A percentile compares a stretch with the other conserved stretches of the same genome.
These are phyloP conservation scores for Cryptoprocta ferox DNA, from an alignment of 2,797 vertebrate genomes.

Conservation along the genomic window DNA sequence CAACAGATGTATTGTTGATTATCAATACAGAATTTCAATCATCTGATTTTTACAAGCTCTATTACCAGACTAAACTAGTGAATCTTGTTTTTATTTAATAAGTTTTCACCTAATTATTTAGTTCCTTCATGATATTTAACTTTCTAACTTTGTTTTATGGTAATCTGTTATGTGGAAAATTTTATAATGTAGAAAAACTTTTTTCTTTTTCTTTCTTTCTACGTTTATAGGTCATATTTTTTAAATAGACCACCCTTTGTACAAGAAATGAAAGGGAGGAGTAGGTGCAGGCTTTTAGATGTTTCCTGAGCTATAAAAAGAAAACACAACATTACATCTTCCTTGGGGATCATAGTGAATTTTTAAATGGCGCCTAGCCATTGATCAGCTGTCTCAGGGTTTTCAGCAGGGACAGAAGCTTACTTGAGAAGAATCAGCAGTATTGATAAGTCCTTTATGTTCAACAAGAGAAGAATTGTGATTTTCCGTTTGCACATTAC, in stretches of 20 bases:
- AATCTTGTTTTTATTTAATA: conserved; percentile 2
- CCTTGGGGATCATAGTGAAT: conserved; percentile 28
- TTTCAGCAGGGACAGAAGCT: conserved; percentile 52
- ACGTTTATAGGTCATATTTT: background rate
- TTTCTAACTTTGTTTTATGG: background rate
- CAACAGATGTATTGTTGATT: background rate
- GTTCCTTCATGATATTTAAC: background rate
- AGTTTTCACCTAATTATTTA: background rate
- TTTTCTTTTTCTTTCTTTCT: background rate
- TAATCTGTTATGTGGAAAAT: background rate
- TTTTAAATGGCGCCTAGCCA: conserved; percentile 60
- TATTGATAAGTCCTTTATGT: conserved; percentile 29
- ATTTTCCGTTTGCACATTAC: conserved; percentile 66
- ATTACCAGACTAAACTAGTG: background rate
- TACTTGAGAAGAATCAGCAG: conserved; percentile 49
- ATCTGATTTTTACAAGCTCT: background rate
- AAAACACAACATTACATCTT: conserved; percentile 43
- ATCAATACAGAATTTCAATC: background rate
- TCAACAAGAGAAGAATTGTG: conserved; percentile 55
- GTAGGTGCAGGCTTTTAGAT: conserved; percentile 7
- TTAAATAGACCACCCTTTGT: background rate
- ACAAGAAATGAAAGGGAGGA: background rate
- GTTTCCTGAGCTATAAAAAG: conserved; percentile 50
- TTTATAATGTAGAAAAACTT: background rate
- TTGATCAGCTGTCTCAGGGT: conserved; percentile 29